Evolutionary conservation across 2,888 invertebrate genomes (phyloP), one percentile per base, ranked within the genome.

Genomic region (Drosophila aldrichi): DNA sequence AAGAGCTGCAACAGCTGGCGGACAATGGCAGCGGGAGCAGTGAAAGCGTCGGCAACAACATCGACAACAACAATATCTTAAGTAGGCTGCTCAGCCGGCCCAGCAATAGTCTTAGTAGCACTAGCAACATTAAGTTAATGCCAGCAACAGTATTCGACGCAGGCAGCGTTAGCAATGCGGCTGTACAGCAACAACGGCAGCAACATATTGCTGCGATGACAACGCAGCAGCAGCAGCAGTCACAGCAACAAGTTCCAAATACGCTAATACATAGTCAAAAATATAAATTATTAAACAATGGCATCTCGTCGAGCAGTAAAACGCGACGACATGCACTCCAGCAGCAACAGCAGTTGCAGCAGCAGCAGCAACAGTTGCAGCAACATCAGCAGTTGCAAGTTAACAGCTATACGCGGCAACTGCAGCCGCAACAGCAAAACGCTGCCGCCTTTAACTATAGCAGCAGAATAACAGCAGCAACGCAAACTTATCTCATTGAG

Each of bases 201-300:
- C 72, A 71, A 57, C 70, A 80, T 52, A 58, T 51, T 63, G 73
- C 56, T 44, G 71, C 72, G 52, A 56, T 75, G 68, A 61, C 77
- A 69, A 66, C 68, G 56, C 77, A 72, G 68, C 88, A 32, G 29
- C 88, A 32, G 29, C 46, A 48, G 48, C 46, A 81, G 78, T 78
- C 84, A 83, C 85, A 86, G 87, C 91, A 87, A 89, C 90, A 91
- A 91, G 92, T 92, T 92, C 92, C 92, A 92, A 92, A 92, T 91
- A 90, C 74, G 70, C 72, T 87, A 90, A 84, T 89, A 86, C 91
- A 92, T 92, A 92, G 92, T 92, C 92, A 91, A 91, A 90, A 89
- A 91, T 79, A 86, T 90, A 89, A 90, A 81, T 88, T 90, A 89
- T 89, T 88, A 81, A 74, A 75, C 73, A 76, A 79, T 62, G 74